A percentile compares a stretch with the other conserved stretches of the same genome.
Evolutionary conservation across 2,113 vertebrate species (phyloP).

Genomic region (Cairina moschata): DNA sequence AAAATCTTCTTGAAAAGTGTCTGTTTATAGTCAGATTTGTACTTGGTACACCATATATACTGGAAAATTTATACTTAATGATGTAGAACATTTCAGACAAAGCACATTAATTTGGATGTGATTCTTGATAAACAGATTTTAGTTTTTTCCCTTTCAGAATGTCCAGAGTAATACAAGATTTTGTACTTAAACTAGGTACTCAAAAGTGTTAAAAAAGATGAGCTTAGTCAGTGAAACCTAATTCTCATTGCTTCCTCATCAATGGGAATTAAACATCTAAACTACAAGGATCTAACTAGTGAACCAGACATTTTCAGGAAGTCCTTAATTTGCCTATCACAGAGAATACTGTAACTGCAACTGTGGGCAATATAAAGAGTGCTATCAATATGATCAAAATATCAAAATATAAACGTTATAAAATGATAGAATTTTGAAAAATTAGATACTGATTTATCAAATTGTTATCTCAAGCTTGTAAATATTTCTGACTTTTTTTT

Average conservation of each 20-base stretch:
- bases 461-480: background rate
- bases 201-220: background rate
- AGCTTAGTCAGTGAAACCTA: background rate
- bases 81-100: background rate
- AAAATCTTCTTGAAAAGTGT: background rate
- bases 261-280: background rate
- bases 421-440: background rate
- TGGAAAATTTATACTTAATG: background rate
- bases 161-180: background rate
- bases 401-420: background rate
- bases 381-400: background rate
- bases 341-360: background rate
- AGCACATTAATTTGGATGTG: background rate
- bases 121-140: background rate
- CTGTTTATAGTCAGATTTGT: background rate
- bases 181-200: background rate
- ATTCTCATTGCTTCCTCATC: background rate
- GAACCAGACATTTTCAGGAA: background rate
- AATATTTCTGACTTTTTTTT: background rate
- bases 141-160: background rate
- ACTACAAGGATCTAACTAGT: background rate
- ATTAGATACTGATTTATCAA: background rate
- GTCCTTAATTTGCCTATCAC: background rate
- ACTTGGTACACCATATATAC: background rate
- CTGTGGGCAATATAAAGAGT: background rate